Conservation (phyloP, 1,140 invertebrate genomes). For the Anthonomus grandis region DNA sequence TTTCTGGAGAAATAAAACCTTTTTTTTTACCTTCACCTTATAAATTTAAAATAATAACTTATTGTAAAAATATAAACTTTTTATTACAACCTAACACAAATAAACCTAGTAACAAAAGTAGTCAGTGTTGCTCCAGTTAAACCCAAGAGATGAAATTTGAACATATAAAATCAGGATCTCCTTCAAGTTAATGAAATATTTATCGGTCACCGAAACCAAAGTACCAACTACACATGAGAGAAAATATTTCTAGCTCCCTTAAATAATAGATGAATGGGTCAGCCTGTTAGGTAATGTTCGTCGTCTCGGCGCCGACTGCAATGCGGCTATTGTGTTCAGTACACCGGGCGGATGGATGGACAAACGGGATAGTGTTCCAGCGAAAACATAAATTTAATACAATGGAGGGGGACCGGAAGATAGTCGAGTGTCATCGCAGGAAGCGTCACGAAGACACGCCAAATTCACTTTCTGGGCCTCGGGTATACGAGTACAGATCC, state of each 20-base stretch:
- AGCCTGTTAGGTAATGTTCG: too few species aligned
- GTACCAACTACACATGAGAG: slow-evolving; percentile 1
- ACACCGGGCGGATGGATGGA: slow-evolving; percentile 20
- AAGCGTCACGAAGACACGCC: slow-evolving; percentile 21
- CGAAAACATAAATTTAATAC: slow-evolving; percentile 25
- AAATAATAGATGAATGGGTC: slow-evolving; percentile 24
- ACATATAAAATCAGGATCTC: too few species aligned
- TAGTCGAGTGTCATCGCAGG: slow-evolving; percentile 17
- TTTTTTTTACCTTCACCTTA: too few species aligned
- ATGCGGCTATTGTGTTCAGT: slow-evolving; percentile 23
- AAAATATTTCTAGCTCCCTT: neutral
- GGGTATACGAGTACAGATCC: slow-evolving; percentile 14
- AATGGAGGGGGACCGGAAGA: slow-evolving; percentile 26
- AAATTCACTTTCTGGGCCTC: too few species aligned
- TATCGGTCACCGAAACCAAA: neutral
- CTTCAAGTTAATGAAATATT: too few species aligned
- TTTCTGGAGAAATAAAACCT: too few species aligned
- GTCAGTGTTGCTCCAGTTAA: too few species aligned
- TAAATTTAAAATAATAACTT: too few species aligned
- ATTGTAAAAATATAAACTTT: too few species aligned
- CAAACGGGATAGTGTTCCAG: slow-evolving; percentile 21
- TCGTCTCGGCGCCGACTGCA: slow-evolving; percentile 21
- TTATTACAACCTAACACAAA: too few species aligned
- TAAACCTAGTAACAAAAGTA: too few species aligned
- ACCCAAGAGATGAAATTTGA: too few species aligned